phyloP scores from a whole-genome alignment of 2,797 vertebrate species.

The Thamnophis elegans region DNA sequence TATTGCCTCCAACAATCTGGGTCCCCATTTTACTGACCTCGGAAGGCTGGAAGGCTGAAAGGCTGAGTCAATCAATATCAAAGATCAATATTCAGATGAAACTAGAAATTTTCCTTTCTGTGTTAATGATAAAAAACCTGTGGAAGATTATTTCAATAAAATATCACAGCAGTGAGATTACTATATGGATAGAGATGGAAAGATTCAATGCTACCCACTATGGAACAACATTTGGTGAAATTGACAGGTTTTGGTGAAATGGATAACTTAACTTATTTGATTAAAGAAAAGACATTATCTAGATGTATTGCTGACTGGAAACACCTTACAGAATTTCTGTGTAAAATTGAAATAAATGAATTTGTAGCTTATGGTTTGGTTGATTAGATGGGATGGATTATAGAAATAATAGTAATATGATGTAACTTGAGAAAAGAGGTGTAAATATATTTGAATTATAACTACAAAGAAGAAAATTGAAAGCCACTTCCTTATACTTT shows the following conservation, averaged over 20 bases:
- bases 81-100: background rate
- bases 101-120: background rate
- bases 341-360: background rate
- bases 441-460: background rate
- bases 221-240: background rate
- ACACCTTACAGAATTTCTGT: background rate
- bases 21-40: too few relatives aligned
- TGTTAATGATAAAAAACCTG: background rate
- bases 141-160: background rate
- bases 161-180: background rate
- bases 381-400: background rate
- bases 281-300: background rate
- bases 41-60: too few relatives aligned
- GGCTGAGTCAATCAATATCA: background rate
- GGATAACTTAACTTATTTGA: background rate
- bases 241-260: background rate
- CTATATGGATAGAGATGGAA: background rate
- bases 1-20: too few relatives aligned
- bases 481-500: too few relatives aligned
- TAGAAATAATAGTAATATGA: background rate
- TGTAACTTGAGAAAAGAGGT: background rate
- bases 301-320: background rate
- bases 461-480: background rate
- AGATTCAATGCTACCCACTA: background rate
- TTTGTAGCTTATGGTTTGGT: background rate